Percentiles rank a stretch among this genome's conserved stretches.
These are phyloP conservation scores for Hexactinellida sp. DNA, from an alignment of 37 sponge, comb jelly and placozoan genomes.

Conservation along the genomic window DNA sequence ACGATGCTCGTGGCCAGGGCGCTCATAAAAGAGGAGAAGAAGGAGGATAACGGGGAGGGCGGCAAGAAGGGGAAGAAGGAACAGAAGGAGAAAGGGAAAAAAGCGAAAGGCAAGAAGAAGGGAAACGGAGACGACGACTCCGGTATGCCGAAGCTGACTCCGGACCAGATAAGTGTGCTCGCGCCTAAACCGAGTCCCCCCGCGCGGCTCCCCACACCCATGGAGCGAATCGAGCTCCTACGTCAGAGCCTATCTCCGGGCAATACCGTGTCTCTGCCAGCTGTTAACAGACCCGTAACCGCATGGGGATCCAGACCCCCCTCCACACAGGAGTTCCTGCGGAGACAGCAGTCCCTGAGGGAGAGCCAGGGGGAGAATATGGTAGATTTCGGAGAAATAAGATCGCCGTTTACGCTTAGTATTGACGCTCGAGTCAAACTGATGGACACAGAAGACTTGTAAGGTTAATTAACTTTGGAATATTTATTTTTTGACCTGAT, in stretches of 20 bases:
- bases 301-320: constrained; percentile 43
- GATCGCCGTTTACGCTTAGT: constrained; percentile 64
- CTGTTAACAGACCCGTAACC: constrained; percentile 24
- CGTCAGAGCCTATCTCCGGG: constrained; percentile 23
- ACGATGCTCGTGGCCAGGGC: constrained; percentile 18
- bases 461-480: background rate
- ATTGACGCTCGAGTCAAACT: constrained; percentile 49
- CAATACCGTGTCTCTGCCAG: constrained; percentile 36
- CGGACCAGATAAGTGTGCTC: background rate
- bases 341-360: constrained; percentile 24
- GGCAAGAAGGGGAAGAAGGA: constrained; percentile 29
- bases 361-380: constrained; percentile 39
- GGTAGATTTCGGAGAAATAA: constrained; percentile 58
- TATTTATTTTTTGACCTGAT: background rate
- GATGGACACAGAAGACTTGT: constrained; percentile 2
- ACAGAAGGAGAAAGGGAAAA: constrained; percentile 32
- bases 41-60: constrained; percentile 23
- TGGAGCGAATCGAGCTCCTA: constrained; percentile 33
- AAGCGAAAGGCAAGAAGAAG: background rate
- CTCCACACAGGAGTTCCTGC: constrained; percentile 16
- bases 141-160: background rate
- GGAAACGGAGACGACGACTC: background rate
- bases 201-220: constrained; percentile 45
- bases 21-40: constrained; percentile 25
- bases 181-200: constrained; percentile 48